A percentile compares a stretch with the other conserved stretches of the same genome.
These are phyloP conservation scores for Synergus japonicus DNA, from an alignment of 2,888 invertebrate genomes.

Conservation along the genomic window DNA sequence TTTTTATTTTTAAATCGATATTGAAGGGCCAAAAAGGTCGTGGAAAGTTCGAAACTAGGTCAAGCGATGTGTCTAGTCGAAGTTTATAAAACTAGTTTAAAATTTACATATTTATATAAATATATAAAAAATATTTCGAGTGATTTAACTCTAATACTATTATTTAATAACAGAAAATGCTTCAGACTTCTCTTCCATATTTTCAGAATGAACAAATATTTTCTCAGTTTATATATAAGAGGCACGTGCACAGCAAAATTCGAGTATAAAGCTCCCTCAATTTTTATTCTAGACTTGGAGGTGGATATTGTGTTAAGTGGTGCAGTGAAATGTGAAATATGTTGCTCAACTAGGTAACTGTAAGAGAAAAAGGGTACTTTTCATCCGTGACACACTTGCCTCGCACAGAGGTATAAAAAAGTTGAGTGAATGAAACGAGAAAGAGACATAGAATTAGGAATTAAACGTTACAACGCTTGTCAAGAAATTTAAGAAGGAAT, in stretches of 20 bases:
- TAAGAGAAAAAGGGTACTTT: conserved; percentile 3
- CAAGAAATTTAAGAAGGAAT: background rate
- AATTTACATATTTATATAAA: no score
- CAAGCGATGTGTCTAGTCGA: no score
- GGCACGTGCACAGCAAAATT: background rate
- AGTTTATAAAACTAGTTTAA: no score
- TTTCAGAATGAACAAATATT: no score
- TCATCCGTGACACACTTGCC: background rate
- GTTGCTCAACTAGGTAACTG: conserved; percentile 68
- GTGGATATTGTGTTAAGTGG: conserved; percentile 70
- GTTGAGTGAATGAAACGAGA: background rate
- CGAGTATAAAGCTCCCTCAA: conserved; percentile 50
- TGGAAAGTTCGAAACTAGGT: no score
- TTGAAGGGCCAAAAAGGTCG: no score
- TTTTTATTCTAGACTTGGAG: conserved; percentile 64
- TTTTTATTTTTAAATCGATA: no score
- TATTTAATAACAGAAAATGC: no score
- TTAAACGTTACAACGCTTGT: background rate
- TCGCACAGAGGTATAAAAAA: conserved; percentile 36
- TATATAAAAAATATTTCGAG: no score
- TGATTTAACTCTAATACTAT: no score
- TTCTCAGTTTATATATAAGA: no score
- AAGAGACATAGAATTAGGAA: background rate
- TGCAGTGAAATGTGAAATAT: conserved; percentile 75
- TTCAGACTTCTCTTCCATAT: no score